phyloP scores from a whole-genome alignment of 2,888 invertebrate species.

The Tupiocoris notatus region DNA sequence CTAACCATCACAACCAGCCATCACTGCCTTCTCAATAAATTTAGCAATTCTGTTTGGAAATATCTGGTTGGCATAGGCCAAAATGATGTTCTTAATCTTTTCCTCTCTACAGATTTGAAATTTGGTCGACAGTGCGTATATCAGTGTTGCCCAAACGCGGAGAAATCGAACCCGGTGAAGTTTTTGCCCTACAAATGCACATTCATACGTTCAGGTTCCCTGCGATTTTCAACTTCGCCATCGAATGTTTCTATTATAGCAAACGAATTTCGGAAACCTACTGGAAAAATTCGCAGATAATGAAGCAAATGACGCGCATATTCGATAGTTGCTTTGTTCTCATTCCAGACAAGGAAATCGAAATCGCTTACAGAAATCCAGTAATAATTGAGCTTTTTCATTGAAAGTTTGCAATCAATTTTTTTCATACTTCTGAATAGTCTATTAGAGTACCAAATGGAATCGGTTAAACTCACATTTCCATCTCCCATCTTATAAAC shows the following conservation, averaged over 20 bases:
- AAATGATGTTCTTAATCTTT: too few relatives aligned
- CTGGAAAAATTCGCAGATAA: conserved; percentile 4
- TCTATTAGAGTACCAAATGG: too few relatives aligned
- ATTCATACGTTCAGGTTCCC: conserved; percentile 1
- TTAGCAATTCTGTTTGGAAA: too few relatives aligned
- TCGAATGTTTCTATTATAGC: conserved; percentile 19
- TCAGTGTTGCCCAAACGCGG: conserved; percentile 17
- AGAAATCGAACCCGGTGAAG: conserved; percentile 11
- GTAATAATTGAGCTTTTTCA: too few relatives aligned
- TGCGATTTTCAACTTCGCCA: not conserved
- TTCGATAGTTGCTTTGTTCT: conserved; percentile 24
- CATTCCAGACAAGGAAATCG: conserved; percentile 17
- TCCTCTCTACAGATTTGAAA: not conserved
- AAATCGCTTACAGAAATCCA: conserved; percentile 21
- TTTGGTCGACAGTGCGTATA: conserved; percentile 18
- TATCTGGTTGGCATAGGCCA: too few relatives aligned
- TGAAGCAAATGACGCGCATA: not conserved
- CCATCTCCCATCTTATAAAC: too few relatives aligned
- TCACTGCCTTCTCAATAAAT: too few relatives aligned
- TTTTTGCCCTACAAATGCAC: conserved; percentile 22
- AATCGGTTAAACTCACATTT: too few relatives aligned
- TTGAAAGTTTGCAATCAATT: too few relatives aligned
- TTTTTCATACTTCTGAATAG: too few relatives aligned
- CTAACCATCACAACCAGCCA: too few relatives aligned
- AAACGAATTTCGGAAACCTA: not conserved